A percentile compares a stretch with the other conserved stretches of the same genome.
Conservation (phyloP, 2,113 vertebrate genomes). For the Odocoileus hemionus region DNA sequence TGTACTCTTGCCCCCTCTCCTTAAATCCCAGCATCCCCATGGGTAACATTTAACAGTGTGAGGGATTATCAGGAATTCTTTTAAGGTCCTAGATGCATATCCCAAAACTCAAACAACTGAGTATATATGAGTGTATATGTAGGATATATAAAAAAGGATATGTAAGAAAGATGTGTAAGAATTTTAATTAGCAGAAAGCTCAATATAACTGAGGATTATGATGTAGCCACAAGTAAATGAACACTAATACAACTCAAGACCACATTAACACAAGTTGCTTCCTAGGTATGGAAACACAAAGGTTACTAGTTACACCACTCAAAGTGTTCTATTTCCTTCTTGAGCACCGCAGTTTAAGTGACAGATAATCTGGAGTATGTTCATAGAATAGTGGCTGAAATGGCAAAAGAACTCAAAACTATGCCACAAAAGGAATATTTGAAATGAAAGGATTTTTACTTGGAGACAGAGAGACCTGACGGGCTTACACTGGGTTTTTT, state of each 20-base stretch:
- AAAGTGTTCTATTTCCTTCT: not conserved
- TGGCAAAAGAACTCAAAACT: not conserved
- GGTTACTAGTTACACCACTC: not conserved
- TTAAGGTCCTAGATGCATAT: not conserved
- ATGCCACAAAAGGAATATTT: not conserved
- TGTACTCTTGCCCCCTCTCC: accelerated
- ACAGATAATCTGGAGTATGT: not conserved
- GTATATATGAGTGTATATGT: not conserved
- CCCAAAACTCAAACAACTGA: not conserved
- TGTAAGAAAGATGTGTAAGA: not conserved
- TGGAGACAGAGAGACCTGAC: not conserved
- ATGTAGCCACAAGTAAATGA: not conserved
- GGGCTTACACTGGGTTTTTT: not conserved
- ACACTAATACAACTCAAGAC: not conserved
- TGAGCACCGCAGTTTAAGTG: not conserved
- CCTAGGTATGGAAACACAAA: not conserved
- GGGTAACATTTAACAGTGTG: not conserved
- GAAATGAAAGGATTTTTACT: not conserved
- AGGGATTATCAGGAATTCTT: not conserved
- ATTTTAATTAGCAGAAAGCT: not conserved
- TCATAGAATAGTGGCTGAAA: not conserved
- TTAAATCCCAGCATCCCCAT: not conserved
- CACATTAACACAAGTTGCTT: not conserved
- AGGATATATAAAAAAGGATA: not conserved
- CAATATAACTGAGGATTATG: not conserved